Evolutionary conservation across 2,113 vertebrate species (phyloP), one percentile per base, ranked within the genome.

Genomic region (Ailuropoda melanoleuca): DNA sequence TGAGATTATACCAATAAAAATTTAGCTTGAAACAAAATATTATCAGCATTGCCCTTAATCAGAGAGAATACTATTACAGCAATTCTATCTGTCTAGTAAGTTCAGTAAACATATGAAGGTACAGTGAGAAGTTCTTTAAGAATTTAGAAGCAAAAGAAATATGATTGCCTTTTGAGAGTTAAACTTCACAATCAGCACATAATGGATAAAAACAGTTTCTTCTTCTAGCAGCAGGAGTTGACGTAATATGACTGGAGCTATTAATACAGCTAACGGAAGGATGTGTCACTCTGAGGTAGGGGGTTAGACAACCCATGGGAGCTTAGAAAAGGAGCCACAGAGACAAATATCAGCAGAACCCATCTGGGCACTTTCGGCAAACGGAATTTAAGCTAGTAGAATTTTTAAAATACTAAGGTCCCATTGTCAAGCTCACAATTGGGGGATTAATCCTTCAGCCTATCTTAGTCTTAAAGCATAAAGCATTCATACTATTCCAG

Each of bases 361-460:
- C 93, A 94, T 83, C 78, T 91, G 95, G 74, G 90, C 26, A 56
- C 72, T 90, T 81, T 90, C 6, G 58, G 80, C 68, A 95, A 93
- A 87, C 3, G 39, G n/a, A 23, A 62, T 88, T 83, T 55, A 81
- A 88, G 34, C 58, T 77, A 85, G 19, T 31, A 37, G 13, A 55
- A 58, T 64, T 86, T 75, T 43, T 24, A 43, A 87, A 96, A 90
- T 78, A 48, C 50, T 58, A 74, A 87, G n/a, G 24, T 96, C 83
- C 29, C 10, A n/a, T 72, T 80, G 58, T 80, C 48, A 90, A 68
- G 4, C 9, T 87, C n/a, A 55, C 21, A 75, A n/a, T 9, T 90
- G 43, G 84, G 37, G 55, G 26, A 87, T 93, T 60, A 37, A 68
- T 96, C 50, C 81, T 70, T 82, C 48, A 55, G 8, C 12, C 39